phyloP scores from a whole-genome alignment of 1,140 invertebrate genomes.

The Caenorhabditis remanei region DNA sequence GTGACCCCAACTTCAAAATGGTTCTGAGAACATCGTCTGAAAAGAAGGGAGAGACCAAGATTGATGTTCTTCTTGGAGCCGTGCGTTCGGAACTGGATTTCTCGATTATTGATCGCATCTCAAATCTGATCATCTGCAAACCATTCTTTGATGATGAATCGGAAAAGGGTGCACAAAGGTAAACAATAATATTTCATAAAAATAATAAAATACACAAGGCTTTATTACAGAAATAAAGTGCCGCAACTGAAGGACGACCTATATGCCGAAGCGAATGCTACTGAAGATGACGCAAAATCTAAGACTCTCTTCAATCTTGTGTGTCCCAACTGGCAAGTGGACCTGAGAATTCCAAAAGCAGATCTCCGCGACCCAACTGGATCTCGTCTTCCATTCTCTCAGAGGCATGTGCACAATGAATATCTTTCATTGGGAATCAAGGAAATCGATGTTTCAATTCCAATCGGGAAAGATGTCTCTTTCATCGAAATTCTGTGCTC shows the following conservation, averaged over 20 bases:
- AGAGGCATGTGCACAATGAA: conserved; percentile 58
- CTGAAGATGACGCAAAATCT: not conserved
- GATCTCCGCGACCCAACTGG: conserved; percentile 58
- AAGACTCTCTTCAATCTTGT: conserved; percentile 6
- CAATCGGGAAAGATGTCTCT: conserved; percentile 8
- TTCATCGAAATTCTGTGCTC: conserved; percentile 38
- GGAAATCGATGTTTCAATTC: conserved; percentile 46
- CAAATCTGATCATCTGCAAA: conserved; percentile 54
- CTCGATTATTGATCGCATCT: conserved; percentile 63
- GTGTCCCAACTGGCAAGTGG: conserved; percentile 38
- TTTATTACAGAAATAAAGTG: conserved; percentile 26
- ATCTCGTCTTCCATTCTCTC: conserved; percentile 53
- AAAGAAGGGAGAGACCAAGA: not conserved
- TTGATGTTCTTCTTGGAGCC: conserved; percentile 58
- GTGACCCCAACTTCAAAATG: conserved; percentile 54
- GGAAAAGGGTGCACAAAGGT: not conserved
- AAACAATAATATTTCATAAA: not conserved
- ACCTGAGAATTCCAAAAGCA: conserved; percentile 55
- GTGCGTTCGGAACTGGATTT: conserved; percentile 64
- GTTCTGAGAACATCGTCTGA: conserved; percentile 22
- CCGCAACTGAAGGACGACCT: conserved; percentile 63
- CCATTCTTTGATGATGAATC: conserved; percentile 60
- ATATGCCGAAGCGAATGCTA: not conserved
- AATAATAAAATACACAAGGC: not conserved
- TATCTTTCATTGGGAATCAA: conserved; percentile 50